Evolutionary conservation across 2,113 vertebrate species (phyloP).

Genomic region (Myiozetetes cayanensis): DNA sequence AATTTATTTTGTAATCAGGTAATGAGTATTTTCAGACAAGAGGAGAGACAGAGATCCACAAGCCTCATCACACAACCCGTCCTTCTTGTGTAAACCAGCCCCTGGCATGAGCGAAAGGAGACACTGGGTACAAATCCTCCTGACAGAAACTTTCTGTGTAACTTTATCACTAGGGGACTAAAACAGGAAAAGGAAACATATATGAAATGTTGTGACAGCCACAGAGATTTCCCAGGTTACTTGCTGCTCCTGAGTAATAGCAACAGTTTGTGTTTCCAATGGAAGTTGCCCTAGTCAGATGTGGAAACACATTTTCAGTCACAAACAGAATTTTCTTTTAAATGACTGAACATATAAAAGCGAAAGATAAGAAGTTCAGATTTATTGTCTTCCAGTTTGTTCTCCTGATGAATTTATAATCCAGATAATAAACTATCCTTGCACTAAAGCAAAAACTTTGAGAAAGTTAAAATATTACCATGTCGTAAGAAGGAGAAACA

Average conservation of each 20-base stretch:
- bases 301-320: background rate
- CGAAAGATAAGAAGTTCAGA: background rate
- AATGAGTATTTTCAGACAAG: background rate
- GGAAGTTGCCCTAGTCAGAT: background rate
- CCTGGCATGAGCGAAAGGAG: accelerated
- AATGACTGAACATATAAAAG: background rate
- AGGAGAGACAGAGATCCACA: background rate
- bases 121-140: background rate
- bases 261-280: background rate
- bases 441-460: background rate
- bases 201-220: background rate
- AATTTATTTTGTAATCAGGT: background rate
- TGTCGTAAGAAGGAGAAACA: background rate
- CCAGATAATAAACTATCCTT: background rate
- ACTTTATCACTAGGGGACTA: background rate
- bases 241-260: background rate
- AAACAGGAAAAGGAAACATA: background rate
- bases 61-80: background rate
- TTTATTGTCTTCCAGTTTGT: background rate
- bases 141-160: background rate
- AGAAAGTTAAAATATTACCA: background rate
- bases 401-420: background rate
- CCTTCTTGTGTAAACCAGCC: background rate
- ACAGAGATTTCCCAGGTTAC: background rate
- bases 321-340: background rate